Percentiles rank a stretch among this genome's conserved stretches.
phyloP scores from a whole-genome alignment of 2,888 invertebrate species.

The Pachliopta kotzebuea region DNA sequence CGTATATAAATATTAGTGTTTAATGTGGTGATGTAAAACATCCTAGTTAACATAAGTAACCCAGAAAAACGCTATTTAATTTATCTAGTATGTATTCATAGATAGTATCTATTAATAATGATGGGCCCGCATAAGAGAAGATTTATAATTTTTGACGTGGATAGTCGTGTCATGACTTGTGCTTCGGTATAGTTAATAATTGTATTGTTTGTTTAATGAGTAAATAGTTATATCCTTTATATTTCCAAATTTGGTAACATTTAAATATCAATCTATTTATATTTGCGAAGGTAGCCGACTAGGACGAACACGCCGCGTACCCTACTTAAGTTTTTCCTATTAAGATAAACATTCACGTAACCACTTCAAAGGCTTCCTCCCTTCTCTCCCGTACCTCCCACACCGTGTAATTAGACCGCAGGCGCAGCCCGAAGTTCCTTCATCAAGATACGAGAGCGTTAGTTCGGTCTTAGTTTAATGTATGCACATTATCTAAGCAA shows the following conservation, averaged over 20 bases:
- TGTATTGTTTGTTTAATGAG: too few relatives aligned
- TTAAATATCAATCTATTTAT: not conserved
- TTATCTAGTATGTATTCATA: too few relatives aligned
- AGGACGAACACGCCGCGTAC: not conserved
- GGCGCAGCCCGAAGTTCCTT: conserved; percentile 67
- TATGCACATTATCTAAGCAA: conserved; percentile 81
- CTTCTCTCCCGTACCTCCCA: conserved; percentile 39
- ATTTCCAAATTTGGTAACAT: not conserved
- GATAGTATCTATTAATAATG: too few relatives aligned
- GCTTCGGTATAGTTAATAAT: too few relatives aligned
- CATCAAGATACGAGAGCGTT: conserved; percentile 74
- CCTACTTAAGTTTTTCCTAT: conserved; percentile 38
- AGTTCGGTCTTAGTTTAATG: conserved; percentile 79
- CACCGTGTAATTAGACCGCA: conserved; percentile 69
- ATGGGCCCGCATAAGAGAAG: too few relatives aligned
- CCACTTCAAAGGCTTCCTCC: conserved; percentile 39
- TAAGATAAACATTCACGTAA: conserved; percentile 41
- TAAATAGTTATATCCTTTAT: too few relatives aligned
- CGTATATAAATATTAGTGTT: too few relatives aligned
- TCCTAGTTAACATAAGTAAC: too few relatives aligned
- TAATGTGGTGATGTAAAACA: too few relatives aligned
- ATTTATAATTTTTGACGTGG: too few relatives aligned
- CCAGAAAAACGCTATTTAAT: too few relatives aligned
- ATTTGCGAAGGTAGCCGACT: conserved; percentile 2
- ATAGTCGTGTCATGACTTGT: too few relatives aligned